A percentile compares a stretch with the other conserved stretches of the same genome.
These are phyloP conservation scores for Tetrao urogallus DNA, from an alignment of 2,113 vertebrate species.

Conservation along the genomic window DNA sequence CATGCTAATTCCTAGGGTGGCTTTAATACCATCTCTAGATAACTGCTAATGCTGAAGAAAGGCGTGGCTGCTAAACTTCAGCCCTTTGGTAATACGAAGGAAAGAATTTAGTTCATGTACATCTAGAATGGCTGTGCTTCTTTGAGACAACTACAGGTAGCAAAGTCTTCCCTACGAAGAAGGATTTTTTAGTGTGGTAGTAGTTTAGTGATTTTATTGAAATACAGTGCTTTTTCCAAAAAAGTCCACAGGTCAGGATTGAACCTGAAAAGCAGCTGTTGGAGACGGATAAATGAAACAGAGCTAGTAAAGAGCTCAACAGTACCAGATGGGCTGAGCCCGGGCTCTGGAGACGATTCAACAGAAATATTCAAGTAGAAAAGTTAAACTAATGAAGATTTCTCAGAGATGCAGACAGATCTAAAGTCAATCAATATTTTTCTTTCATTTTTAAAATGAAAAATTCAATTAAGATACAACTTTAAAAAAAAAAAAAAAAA, in stretches of 20 bases:
- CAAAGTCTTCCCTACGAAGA: not conserved
- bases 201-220: not conserved
- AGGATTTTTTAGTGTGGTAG: not conserved
- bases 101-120: not conserved
- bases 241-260: not conserved
- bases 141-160: not conserved
- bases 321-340: not conserved
- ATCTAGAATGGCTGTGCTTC: not conserved
- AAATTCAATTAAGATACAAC: not conserved
- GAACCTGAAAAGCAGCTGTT: not conserved
- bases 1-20: not conserved
- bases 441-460: not conserved
- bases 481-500: not conserved
- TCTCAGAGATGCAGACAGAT: not conserved
- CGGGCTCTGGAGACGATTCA: not conserved
- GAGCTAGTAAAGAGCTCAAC: not conserved
- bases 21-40: not conserved
- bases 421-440: not conserved
- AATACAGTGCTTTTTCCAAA: not conserved
- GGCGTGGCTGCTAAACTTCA: not conserved
- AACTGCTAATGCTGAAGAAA: not conserved
- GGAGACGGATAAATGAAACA: not conserved
- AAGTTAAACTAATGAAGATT: constrained; percentile 16
- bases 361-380: constrained; percentile 3
- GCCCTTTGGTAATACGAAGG: accelerated